Conservation (phyloP, 2,797 vertebrate genomes). For the Tadarida brasiliensis region DNA sequence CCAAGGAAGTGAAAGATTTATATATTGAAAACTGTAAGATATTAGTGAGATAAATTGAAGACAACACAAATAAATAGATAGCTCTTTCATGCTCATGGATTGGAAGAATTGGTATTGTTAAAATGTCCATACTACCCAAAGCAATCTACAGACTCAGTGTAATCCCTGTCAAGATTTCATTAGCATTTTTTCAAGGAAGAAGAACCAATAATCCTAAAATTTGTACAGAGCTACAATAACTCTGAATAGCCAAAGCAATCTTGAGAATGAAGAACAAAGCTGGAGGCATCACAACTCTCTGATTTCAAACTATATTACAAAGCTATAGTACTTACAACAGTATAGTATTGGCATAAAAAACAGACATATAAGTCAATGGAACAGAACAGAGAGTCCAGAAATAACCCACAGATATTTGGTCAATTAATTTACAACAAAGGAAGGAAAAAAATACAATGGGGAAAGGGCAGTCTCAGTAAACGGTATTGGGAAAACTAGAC, state of each 20-base stretch:
- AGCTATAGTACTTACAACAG: not conserved
- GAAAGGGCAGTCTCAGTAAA: not conserved
- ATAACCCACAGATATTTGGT: not conserved
- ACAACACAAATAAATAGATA: not conserved
- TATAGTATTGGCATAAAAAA: not conserved
- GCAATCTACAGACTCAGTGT: not conserved
- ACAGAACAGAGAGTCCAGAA: not conserved
- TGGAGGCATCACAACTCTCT: not conserved
- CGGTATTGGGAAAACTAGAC: not conserved
- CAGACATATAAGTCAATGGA: not conserved
- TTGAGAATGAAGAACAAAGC: not conserved
- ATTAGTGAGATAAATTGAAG: not conserved
- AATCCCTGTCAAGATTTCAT: not conserved
- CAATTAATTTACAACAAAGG: not conserved
- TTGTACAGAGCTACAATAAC: not conserved
- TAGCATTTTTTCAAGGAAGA: not conserved
- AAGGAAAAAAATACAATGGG: not conserved
- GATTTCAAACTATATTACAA: not conserved
- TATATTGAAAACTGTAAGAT: not conserved
- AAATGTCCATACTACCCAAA: not conserved
- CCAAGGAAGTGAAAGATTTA: not conserved
- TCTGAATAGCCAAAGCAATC: not conserved
- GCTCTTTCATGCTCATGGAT: not conserved
- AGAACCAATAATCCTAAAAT: not conserved
- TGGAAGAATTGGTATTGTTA: not conserved